These are phyloP conservation scores for Novumbra hubbsi DNA, from an alignment of 2,797 vertebrate species.

Conservation along the genomic window DNA sequence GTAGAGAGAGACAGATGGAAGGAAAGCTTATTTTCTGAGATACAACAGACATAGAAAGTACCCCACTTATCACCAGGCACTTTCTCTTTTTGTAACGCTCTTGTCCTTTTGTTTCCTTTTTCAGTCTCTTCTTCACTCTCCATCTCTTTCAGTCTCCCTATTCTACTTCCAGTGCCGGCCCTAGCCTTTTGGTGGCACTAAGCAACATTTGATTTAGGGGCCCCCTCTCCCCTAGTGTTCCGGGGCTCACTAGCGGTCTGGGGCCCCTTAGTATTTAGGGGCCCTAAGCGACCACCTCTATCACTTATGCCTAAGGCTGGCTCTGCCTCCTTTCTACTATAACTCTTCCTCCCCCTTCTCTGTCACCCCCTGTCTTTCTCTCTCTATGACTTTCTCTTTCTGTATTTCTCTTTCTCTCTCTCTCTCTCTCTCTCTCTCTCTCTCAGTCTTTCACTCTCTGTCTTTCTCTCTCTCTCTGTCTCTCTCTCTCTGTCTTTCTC, in stretches of 20 bases:
- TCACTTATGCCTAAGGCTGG: not conserved
- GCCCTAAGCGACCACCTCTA: too few species aligned
- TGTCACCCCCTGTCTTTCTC: conserved; percentile 26
- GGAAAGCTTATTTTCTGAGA: conserved; percentile 59
- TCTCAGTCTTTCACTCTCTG: not conserved
- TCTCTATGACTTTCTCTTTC: conserved; percentile 13
- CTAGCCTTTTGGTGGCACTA: too few species aligned
- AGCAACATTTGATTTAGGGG: too few species aligned
- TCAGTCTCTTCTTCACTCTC: conserved; percentile 21
- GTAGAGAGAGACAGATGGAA: conserved; percentile 29
- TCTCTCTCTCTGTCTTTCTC: not conserved
- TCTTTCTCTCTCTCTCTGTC: too few species aligned
- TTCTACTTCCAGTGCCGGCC: too few species aligned
- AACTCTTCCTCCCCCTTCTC: conserved; percentile 14
- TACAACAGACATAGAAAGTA: conserved; percentile 52
- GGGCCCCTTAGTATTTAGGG: too few species aligned
- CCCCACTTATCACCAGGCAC: conserved; percentile 56
- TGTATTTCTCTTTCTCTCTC: conserved; percentile 9
- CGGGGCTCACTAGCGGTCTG: too few species aligned
- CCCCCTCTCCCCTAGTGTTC: conserved; percentile 3
- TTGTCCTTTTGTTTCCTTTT: conserved; percentile 11
- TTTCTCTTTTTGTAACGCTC: conserved; percentile 6
- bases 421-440: not conserved
- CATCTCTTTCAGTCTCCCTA: conserved; percentile 13
- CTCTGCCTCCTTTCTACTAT: not conserved